phyloP scores from a whole-genome alignment of 2,797 vertebrate genomes.

The Characodon lateralis region DNA sequence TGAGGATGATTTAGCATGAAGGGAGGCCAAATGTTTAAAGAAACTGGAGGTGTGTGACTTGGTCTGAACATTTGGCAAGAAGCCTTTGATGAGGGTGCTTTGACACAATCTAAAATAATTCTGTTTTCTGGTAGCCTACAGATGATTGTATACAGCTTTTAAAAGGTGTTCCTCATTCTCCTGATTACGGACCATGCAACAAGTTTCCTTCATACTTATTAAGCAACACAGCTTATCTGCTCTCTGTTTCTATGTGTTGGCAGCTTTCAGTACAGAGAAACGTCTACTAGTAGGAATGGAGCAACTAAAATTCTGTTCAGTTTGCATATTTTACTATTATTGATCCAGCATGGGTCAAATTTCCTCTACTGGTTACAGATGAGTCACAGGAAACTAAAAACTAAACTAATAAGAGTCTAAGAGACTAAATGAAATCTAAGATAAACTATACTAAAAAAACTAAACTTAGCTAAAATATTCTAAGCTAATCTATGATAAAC shows the following conservation, averaged over 20 bases:
- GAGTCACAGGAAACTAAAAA: background rate
- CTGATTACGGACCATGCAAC: background rate
- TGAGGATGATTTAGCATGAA: background rate
- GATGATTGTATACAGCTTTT: background rate
- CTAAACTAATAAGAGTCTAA: background rate
- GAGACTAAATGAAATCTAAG: too few species aligned
- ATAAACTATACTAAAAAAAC: background rate
- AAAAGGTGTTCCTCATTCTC: background rate
- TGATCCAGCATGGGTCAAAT: background rate
- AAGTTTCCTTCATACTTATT: background rate
- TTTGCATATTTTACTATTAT: background rate
- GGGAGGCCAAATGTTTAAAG: background rate
- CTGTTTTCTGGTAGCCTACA: background rate
- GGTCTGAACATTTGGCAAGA: too few species aligned
- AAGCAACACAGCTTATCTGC: background rate
- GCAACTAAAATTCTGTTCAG: background rate
- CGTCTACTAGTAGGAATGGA: background rate
- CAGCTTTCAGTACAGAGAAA: background rate
- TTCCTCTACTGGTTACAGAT: background rate
- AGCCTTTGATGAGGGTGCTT: background rate
- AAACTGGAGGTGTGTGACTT: background rate
- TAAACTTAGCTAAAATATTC: background rate
- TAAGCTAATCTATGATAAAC: background rate
- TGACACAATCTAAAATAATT: background rate
- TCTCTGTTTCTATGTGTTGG: background rate